Base-by-base conservation (phyloP, 2,888 invertebrate species). In the Diarsia dahlii region DNA sequence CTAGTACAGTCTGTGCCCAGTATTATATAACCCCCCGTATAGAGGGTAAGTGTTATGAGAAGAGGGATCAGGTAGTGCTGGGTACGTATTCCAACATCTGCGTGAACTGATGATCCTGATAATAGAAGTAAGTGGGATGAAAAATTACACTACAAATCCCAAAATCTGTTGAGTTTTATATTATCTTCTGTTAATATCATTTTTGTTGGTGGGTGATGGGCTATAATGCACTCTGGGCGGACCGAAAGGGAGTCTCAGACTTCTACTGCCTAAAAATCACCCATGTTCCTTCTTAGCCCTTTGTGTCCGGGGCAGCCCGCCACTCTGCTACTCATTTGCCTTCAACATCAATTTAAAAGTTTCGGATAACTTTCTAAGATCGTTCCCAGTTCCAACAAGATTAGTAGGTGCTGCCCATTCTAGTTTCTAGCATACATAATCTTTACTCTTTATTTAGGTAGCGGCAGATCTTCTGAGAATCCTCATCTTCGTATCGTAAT, bases 391-490 rank as follows among this genome's bases (percentile, higher is more conserved):
- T 12, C 9, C 13, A 9, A 48, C 12, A 4, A 4, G 4, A 5
- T 18, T 10, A 48, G 12, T 5, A 34, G 48, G 15, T 20, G 13
- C 8, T 45, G 2, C 1, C 8, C 34, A 18, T 20, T 15, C 3
- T 60, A 52, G 3, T 23, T 46, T 46, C 6, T 63, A 28, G n/a
- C 1, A 0, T 3, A 9, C 18, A 58, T 18, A 18, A 28, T 8
- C 4, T 60, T 60, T 34, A 28, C 56, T 15, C 2, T 23, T 56
- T 2, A 15, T 28, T 56, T 3, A 58, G 1, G 28, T 15, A 58
- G 58, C 15, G 28, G 0, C 34, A 63, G 23, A 46, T n/a, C 54
- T 82, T 72, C 82, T 82, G 69, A 13, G 12, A 6, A 13, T n/a
- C 1, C 6, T 52, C 2, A 46, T 56, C n/a, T 28, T 34, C 50